Evolutionary conservation across 2,888 invertebrate genomes (phyloP), one percentile per base, ranked within the genome.

Genomic region (Ganaspis brasiliensis): DNA sequence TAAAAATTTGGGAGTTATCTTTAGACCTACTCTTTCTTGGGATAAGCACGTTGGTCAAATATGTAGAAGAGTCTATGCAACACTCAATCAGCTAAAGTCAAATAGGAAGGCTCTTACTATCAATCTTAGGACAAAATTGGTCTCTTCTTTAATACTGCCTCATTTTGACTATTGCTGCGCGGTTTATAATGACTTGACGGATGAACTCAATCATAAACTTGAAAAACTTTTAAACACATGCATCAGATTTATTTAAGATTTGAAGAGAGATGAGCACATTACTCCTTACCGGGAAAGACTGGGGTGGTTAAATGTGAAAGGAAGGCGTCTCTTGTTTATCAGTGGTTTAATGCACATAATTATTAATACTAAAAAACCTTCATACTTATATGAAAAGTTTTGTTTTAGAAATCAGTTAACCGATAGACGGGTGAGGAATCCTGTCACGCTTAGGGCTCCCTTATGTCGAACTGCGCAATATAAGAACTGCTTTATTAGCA

Each of bases 231-330:
- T 49, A 2, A 49, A 49, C n/a, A n/a, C 49, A 49, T 49, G 49
- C 5, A 49, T 49, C 12, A 49, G 49, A 1, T 73, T 73, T 14
- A 40, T 73, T 61, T 73, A 6, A 19, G 19, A n/a, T 12, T 4
- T 73, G 4, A 16, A 40, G 16, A 24, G 21, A 0, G 37, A 59
- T n/a, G 14, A 16, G n/a, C 61, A 45, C n/a, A 63, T 74, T 10
- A 52, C 63, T 12, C 61, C 74, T 0, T 74, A 74, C 10, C 52
- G 45, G n/a, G 49, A 6, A 6, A 63, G 24, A 45, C 16, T 74
- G 55, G 61, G 52, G 45, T 74, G 74, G 74, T 21, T 74, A 55
- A 45, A 24, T 5, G 63, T 74, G 2, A 31, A 26, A 3, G 9
- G 45, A 4, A 61, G 74, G 12, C 59, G 74, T 10, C 19, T 19